Percentiles rank a stretch among this genome's conserved stretches.
Evolutionary conservation across 2,888 invertebrate genomes (phyloP).

Genomic region (Oscheius onirici): DNA sequence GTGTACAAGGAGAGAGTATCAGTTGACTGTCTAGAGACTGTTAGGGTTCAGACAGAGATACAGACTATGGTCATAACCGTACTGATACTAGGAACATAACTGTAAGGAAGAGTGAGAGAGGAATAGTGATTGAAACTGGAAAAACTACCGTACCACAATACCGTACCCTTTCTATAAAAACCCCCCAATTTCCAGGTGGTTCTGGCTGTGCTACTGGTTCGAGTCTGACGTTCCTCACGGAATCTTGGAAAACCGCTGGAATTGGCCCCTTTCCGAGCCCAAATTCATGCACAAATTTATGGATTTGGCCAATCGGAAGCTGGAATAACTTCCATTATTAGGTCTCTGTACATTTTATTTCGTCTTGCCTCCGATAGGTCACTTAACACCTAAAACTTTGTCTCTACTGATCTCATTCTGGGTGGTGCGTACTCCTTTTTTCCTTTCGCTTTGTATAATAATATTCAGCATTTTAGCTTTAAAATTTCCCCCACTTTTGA

Average conservation of each 20-base stretch:
- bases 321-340: constrained; percentile 16
- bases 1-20: too few relatives aligned
- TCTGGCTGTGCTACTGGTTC: constrained; percentile 70
- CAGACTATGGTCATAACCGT: too few relatives aligned
- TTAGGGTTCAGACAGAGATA: too few relatives aligned
- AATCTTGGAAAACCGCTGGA: constrained; percentile 63
- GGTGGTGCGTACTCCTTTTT: constrained; percentile 2
- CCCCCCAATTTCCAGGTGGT: constrained; percentile 57
- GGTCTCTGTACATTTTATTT: constrained; percentile 3
- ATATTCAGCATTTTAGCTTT: too few relatives aligned
- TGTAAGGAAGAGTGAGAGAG: too few relatives aligned
- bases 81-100: too few relatives aligned
- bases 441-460: too few relatives aligned
- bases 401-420: constrained; percentile 8
- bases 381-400: neutral
- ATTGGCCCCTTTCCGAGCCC: constrained; percentile 60
- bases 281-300: constrained; percentile 47
- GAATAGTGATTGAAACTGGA: too few relatives aligned
- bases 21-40: too few relatives aligned
- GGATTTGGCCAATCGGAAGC: constrained; percentile 46
- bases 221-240: constrained; percentile 67
- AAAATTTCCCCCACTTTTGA: too few relatives aligned
- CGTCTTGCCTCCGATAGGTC: neutral
- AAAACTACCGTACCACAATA: too few relatives aligned
- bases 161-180: too few relatives aligned